Evolutionary conservation across 2,888 invertebrate species (phyloP), one percentile per base, ranked within the genome.

Genomic region (Xanthostigma xanthostigma): DNA sequence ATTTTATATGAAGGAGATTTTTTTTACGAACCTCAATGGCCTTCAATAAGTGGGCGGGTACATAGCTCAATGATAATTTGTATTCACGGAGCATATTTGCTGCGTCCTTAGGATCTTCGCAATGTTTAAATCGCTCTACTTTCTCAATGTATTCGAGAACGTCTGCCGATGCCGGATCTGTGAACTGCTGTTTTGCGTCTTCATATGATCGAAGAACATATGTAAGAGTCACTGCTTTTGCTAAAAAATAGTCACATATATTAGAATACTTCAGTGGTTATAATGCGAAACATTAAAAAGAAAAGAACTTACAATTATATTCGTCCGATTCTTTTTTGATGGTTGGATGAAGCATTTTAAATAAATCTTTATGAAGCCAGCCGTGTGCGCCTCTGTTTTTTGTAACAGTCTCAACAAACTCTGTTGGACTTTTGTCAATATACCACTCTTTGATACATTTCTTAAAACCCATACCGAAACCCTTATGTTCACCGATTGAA

Each of bases 301-400:
- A 45, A 50, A 49, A 40, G 35, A 35, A 36, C 35, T 44, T 17
- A n/a, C 41, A 54, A 61, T 56, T 55, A 68, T 64, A 60, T 50
- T 65, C 63, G n/a, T 66, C 63, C 41, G 72, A 55, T 61, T 27
- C 27, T 27, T 27, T 27, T 27, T 27, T 27, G 27, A 27, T 27
- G 6, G 76, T 76, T 4, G 74, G 58, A 61, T 81, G 82, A 34
- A 72, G 76, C 57, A 81, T 71, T 55, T 75, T 74, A 1, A 81
- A 65, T n/a, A 87, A 68, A 56, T 83, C 84, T 57, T 78, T 79
- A 61, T 88, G 87, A 0, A 75, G 75, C 70, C 84, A 81, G 5
- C 81, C 80, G 56, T 80, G 74, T 53, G 78, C 72, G 9, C 77
- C 74, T 45, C 73, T 74, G 48, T 74, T 75, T 59, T 75, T 73